These are phyloP conservation scores for Sebastes hubbsi DNA, from an alignment of 2,797 vertebrate species.

Conservation along the genomic window DNA sequence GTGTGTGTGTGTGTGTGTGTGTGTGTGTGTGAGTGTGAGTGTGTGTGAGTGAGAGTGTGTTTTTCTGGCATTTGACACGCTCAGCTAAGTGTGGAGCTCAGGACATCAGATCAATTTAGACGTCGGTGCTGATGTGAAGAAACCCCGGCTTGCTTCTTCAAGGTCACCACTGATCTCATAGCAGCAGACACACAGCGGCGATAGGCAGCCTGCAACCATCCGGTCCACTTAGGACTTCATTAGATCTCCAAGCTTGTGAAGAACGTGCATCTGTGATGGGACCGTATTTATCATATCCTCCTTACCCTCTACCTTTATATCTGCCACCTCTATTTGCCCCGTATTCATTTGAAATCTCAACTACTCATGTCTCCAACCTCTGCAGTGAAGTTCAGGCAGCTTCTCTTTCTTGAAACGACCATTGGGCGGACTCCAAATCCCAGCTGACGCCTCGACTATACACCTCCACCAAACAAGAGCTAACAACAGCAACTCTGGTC, in stretches of 20 bases:
- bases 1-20: conserved; percentile 11
- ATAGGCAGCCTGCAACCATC: conserved; percentile 34
- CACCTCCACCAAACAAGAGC: not conserved
- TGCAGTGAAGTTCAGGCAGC: not conserved
- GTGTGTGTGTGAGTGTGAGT: conserved; percentile 27
- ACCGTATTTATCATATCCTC: conserved; percentile 9
- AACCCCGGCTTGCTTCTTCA: conserved; percentile 52
- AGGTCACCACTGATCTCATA: conserved; percentile 63
- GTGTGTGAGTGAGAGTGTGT: conserved; percentile 21
- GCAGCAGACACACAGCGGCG: not conserved
- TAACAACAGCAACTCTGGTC: not conserved
- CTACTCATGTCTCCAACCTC: not conserved
- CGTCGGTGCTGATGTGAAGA: conserved; percentile 55
- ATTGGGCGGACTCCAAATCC: not conserved
- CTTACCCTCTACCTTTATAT: conserved; percentile 1
- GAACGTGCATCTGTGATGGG: conserved; percentile 25
- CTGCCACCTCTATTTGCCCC: conserved; percentile 2
- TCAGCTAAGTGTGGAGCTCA: conserved; percentile 2
- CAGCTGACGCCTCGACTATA: not conserved
- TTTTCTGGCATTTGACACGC: conserved; percentile 41
- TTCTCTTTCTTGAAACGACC: not conserved
- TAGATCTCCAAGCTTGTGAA: conserved; percentile 29
- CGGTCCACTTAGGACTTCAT: conserved; percentile 43
- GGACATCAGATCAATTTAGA: conserved; percentile 62
- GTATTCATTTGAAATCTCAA: not conserved